phyloP scores from a whole-genome alignment of 1,140 invertebrate genomes.

The Cotesia chilonis region DNA sequence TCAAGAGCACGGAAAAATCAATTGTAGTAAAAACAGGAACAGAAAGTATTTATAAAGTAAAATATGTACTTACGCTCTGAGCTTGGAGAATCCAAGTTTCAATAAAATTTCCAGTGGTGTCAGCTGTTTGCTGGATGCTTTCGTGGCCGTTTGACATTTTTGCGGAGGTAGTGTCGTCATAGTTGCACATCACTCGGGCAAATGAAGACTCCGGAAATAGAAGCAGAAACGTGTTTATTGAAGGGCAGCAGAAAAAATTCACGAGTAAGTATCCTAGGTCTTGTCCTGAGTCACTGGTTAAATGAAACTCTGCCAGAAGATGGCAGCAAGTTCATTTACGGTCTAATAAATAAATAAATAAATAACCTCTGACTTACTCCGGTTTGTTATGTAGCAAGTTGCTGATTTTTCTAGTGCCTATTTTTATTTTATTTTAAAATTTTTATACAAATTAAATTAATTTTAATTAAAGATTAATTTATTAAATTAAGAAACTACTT shows the following conservation, averaged over 20 bases:
- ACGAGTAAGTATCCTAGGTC: not conserved
- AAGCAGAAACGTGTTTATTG: constrained; percentile 9
- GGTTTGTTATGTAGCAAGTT: too few species aligned
- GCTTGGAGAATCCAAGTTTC: constrained; percentile 87
- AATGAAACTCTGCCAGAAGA: not conserved
- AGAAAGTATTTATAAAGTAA: constrained; percentile 9
- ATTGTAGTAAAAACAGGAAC: not conserved
- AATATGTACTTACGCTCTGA: constrained; percentile 77
- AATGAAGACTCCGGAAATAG: not conserved
- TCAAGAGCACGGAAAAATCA: not conserved
- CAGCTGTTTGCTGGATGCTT: constrained; percentile 76
- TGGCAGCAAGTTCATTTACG: constrained; percentile 6
- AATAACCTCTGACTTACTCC: too few species aligned
- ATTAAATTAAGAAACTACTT: too few species aligned
- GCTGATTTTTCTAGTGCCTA: too few species aligned
- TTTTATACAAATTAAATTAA: too few species aligned
- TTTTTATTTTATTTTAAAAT: too few species aligned
- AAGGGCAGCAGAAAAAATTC: not conserved
- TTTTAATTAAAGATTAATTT: too few species aligned
- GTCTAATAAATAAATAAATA: too few species aligned
- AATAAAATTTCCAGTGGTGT: constrained; percentile 81
- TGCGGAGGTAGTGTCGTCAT: constrained; percentile 76
- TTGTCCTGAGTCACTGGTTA: not conserved
- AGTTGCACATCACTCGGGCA: constrained; percentile 18
- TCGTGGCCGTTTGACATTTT: constrained; percentile 73